phyloP scores from a whole-genome alignment of 2,113 vertebrate genomes.

The Pedetes capensis region DNA sequence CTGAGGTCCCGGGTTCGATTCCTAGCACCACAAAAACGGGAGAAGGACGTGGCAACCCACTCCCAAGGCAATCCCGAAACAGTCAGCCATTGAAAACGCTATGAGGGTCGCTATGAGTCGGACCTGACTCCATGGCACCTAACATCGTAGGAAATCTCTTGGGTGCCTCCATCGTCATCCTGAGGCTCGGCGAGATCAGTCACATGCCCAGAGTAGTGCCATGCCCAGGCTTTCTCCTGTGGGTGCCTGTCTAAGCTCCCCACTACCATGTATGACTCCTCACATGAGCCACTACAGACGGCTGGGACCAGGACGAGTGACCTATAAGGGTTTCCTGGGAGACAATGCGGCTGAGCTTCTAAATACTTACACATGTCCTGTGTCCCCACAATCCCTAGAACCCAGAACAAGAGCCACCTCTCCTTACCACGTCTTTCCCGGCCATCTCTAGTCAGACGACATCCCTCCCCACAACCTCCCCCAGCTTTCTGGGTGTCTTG shows the following conservation, averaged over 20 bases:
- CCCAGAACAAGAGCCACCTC: not conserved
- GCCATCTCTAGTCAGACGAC: not conserved
- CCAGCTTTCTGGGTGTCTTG: not conserved
- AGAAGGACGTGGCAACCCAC: too few relatives aligned
- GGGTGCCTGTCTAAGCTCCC: not conserved
- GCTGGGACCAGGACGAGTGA: not conserved
- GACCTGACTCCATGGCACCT: too few relatives aligned
- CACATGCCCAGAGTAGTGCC: not conserved
- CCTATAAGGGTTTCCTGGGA: not conserved
- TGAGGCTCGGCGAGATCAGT: too few relatives aligned
- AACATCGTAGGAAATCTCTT: too few relatives aligned
- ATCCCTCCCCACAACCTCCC: not conserved
- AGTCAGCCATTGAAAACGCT: too few relatives aligned
- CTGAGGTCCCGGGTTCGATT: too few relatives aligned
- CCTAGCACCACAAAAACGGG: too few relatives aligned
- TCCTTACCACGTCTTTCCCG: not conserved
- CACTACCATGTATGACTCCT: not conserved
- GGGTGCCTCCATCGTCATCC: too few relatives aligned
- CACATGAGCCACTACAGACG: not conserved
- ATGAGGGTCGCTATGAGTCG: too few relatives aligned
- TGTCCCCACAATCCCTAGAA: not conserved
- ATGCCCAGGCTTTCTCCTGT: not conserved
- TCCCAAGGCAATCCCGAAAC: too few relatives aligned
- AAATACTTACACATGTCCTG: not conserved
- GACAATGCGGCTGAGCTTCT: not conserved